Evolutionary conservation across 2,113 vertebrate species (phyloP).

Genomic region (Macaca nemestrina): DNA sequence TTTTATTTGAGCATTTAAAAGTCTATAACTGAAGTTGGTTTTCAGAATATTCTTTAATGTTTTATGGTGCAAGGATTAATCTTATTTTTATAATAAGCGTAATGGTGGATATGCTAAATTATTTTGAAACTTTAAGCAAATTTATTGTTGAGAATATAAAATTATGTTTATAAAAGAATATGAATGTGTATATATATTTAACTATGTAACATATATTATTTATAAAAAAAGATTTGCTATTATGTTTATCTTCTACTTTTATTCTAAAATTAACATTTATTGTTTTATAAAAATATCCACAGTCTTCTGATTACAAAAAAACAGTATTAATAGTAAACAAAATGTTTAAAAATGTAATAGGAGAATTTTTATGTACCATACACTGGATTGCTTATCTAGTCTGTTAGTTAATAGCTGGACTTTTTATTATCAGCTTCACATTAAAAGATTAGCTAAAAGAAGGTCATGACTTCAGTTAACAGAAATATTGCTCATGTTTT

Average conservation of each 20-base stretch:
- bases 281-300: not conserved
- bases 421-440: slow-evolving; percentile 60
- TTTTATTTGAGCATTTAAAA: not conserved
- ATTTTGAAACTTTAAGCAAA: not conserved
- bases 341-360: not conserved
- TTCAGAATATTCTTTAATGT: not conserved
- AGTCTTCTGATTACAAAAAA: not conserved
- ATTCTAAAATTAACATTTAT: not conserved
- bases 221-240: not conserved
- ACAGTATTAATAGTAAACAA: not conserved
- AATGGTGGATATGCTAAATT: not conserved
- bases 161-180: not conserved
- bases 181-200: not conserved
- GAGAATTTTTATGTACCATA: not conserved
- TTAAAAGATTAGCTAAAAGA: slow-evolving; percentile 70
- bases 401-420: slow-evolving; percentile 36
- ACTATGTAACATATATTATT: not conserved
- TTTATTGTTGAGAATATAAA: not conserved
- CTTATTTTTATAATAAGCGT: not conserved
- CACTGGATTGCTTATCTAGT: not conserved
- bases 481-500: slow-evolving; percentile 48
- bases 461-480: slow-evolving; percentile 54
- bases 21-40: not conserved
- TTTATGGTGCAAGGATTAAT: not conserved
- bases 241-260: not conserved